These are phyloP conservation scores for Pangasius macronema DNA, from an alignment of 2,797 vertebrate genomes.

Conservation along the genomic window DNA sequence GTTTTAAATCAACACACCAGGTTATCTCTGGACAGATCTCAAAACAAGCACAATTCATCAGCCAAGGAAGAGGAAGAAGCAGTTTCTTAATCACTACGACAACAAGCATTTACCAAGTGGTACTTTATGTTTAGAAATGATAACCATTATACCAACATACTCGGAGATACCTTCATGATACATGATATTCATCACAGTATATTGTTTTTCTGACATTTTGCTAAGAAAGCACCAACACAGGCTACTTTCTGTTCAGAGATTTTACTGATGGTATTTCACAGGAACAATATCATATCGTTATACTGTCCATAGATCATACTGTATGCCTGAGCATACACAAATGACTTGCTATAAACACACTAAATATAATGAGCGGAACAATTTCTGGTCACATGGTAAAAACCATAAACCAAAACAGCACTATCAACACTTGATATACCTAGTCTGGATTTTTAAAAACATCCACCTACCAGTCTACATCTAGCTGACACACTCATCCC, in stretches of 20 bases:
- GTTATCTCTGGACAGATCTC: constrained; percentile 41
- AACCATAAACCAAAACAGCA: neutral
- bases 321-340: neutral
- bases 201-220: neutral
- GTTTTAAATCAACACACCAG: constrained; percentile 18
- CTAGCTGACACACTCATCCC: neutral
- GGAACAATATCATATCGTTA: neutral
- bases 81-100: neutral
- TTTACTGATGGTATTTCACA: no score
- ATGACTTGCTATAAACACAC: neutral
- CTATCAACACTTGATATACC: neutral
- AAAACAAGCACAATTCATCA: constrained; percentile 19
- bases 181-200: neutral
- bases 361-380: neutral
- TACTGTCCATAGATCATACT: neutral
- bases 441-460: neutral
- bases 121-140: neutral
- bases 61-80: constrained; percentile 12
- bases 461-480: neutral
- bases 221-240: neutral
- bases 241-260: neutral
- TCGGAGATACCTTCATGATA: neutral
- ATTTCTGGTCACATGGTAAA: neutral
- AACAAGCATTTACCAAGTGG: neutral
- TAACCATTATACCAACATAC: neutral